Conservation (phyloP, 2,113 vertebrate species). For the Aix galericulata region DNA sequence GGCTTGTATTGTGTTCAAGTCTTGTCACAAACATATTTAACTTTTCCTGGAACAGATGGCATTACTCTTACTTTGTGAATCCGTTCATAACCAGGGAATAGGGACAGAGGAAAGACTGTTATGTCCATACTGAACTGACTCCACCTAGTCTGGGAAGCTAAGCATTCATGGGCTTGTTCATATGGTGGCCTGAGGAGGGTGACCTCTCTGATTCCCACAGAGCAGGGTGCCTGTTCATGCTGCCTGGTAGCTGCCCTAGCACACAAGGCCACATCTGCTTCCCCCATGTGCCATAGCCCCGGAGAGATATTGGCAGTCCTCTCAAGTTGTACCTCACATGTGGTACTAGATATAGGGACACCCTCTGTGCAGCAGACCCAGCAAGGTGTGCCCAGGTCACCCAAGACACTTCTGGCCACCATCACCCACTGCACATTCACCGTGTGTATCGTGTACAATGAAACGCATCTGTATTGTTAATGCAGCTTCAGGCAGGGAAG, state of each 20-base stretch:
- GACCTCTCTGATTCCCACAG: neutral
- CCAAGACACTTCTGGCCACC: neutral
- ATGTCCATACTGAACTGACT: neutral
- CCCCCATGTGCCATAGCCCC: too few relatives aligned
- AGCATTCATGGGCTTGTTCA: neutral
- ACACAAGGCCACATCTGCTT: too few relatives aligned
- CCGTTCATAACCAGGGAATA: neutral
- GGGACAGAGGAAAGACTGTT: neutral
- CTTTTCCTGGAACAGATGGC: conserved; percentile 55
- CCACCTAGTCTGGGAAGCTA: neutral
- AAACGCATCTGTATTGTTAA: neutral
- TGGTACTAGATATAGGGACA: too few relatives aligned
- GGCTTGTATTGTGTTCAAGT: conserved; percentile 14
- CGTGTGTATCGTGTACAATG: neutral
- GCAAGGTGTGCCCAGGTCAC: neutral
- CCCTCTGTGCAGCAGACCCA: neutral
- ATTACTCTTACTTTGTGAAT: conserved; percentile 23
- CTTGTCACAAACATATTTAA: conserved; percentile 53
- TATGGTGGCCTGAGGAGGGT: neutral
- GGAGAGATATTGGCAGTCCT: too few relatives aligned
- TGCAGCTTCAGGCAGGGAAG: neutral
- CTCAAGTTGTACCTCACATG: too few relatives aligned
- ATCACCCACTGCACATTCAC: neutral
- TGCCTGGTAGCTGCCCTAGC: too few relatives aligned
- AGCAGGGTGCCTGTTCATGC: neutral